Conservation (phyloP, 2,797 vertebrate species). For the Cossypha dichroa region DNA sequence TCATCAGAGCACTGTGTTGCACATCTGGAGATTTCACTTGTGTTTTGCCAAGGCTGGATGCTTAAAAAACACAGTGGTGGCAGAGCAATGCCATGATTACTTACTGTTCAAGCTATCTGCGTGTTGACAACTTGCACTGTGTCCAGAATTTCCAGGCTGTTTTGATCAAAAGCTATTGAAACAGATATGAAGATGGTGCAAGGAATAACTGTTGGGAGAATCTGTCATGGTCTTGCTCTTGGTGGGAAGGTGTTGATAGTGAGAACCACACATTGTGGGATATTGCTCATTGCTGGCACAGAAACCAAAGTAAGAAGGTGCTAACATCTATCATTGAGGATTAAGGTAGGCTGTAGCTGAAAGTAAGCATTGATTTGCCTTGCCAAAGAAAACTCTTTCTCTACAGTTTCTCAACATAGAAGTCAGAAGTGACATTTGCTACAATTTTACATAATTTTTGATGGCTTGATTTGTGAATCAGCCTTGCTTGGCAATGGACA, state of each 20-base stretch:
- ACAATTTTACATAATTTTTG: background rate
- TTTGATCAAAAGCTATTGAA: background rate
- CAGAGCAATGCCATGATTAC: background rate
- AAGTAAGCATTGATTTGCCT: background rate
- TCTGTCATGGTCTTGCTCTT: background rate
- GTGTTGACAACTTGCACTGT: accelerated
- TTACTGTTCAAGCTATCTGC: background rate
- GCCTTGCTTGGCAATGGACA: background rate
- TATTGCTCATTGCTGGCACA: accelerated
- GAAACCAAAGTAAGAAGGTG: background rate
- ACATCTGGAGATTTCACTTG: background rate
- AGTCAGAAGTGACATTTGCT: background rate
- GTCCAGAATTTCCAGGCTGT: background rate
- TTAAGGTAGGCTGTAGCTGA: background rate
- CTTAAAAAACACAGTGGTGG: background rate
- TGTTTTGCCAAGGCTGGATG: background rate
- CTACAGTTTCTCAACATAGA: background rate
- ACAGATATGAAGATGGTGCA: background rate
- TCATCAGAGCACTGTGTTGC: background rate
- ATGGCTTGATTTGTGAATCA: background rate
- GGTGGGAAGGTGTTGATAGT: background rate
- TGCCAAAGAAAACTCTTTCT: background rate
- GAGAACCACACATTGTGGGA: background rate
- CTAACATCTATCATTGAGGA: background rate
- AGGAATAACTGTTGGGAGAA: background rate